Evolutionary conservation across 2,797 vertebrate species (phyloP), one percentile per base, ranked within the genome.

Genomic region (Pelodytes ibericus): DNA sequence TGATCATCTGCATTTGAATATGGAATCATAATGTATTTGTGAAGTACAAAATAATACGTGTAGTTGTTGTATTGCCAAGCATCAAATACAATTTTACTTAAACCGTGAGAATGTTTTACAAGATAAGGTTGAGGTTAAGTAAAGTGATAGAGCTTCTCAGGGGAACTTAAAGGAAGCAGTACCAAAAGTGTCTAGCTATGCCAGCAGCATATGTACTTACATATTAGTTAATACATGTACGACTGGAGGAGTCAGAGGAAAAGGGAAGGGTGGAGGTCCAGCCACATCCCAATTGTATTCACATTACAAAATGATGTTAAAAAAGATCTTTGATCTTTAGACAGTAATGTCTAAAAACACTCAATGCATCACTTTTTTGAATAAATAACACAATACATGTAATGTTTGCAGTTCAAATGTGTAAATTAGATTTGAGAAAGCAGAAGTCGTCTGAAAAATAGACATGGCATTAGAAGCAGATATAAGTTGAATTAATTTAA

Each of bases 21-120:
- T 27, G 13, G 29, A 30, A 76, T 70, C 24, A 41, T 49, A 29
- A 69, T 26, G 29, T 33, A 57, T 57, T 70, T 27, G 66, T 63
- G 36, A 53, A 63, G 66, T 61, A 30, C n/a, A 70, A 76, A 76
- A 76, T 39, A 76, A 70, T 65, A 51, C 66, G 41, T 61, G 36
- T 15, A 33, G 25, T 59, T n/a, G 8, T 30, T 75, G 57, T 11
- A 56, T 72, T 83, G 77, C 74, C 56, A 79, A 72, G 64, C 84
- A 81, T 77, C 31, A 75, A 72, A 75, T 76, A 51, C 49, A 61
- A 8, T 69, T 36, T 57, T 53, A n/a, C 24, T 4, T 6, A 36
- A 53, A 66, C 59, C 75, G 79, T 60, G 75, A 63, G 74, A 78
- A 66, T 57, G 80, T 72, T 56, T 27, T 71, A 36, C 30, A 10